Base-by-base conservation (phyloP, 2,797 vertebrate genomes). In the Hoplostethus atlanticus region DNA sequence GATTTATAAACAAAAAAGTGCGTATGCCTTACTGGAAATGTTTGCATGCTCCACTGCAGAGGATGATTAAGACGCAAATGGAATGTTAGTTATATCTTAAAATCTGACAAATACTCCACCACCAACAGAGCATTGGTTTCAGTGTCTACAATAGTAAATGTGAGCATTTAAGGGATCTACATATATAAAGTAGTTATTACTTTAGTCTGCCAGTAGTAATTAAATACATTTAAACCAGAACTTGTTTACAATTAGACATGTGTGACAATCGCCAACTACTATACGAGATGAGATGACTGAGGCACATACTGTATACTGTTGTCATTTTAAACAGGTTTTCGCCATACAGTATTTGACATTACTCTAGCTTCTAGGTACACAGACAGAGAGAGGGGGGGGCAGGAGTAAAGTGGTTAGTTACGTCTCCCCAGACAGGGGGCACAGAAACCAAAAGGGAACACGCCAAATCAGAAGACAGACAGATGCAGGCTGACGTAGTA, bases 371-470 rank as follows among this genome's bases (percentile, higher is more conserved):
- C 30, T 38, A 30, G 2, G 40, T 63, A 6, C 36, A 66, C 12
- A 71, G 31, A 48, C 48, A 69, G 8, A 34, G 46, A 52, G 9
- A 66, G 57, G 68, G 12, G n/a, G 62, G 34, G 47, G 6, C 59
- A 44, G 30, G 13, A 44, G 64, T 73, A 70, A 80, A 75, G 69
- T 75, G 69, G 75, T 89, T 85, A 81, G 80, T 67, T 65, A 54
- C 64, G 38, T 73, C 38, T 53, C n/a, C 64, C 44, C 3, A 65
- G 58, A 77, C 17, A 80, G 54, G 47, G 40, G 59, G 51, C 36
- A 65, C n/a, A 67, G 47, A 66, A 62, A 73, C 16, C 46, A 31
- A 70, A 47, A 31, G 56, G 25, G 50, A 77, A 56, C 77, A 85
- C 53, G 66, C 62, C 10, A 56, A 56, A 76, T 56, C 9, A 80